Conservation (phyloP, 2,888 invertebrate genomes). For the Thera britannica region DNA sequence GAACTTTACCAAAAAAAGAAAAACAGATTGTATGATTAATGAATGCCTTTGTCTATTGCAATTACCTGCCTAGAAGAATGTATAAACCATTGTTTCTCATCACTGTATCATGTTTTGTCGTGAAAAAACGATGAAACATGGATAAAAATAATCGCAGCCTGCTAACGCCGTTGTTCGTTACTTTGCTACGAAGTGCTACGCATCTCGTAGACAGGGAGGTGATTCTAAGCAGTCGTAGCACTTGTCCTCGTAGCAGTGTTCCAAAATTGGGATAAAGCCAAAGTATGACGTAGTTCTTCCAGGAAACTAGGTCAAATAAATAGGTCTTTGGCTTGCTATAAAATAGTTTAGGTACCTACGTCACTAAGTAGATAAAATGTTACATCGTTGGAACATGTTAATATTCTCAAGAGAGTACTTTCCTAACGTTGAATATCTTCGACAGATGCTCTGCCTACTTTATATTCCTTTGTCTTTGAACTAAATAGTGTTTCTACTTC, state of each 20-base stretch:
- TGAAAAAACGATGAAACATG: neutral
- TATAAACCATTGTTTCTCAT: neutral
- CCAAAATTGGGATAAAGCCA: constrained; percentile 72
- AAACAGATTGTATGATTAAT: no score
- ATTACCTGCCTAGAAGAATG: neutral
- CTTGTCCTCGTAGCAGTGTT: constrained; percentile 47
- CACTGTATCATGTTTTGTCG: neutral
- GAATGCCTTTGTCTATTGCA: no score
- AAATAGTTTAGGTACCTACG: constrained; percentile 41
- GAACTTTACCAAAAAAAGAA: no score
- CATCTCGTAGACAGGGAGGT: constrained; percentile 40
- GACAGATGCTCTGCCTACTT: neutral
- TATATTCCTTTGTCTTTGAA: neutral
- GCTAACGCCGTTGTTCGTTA: constrained; percentile 18
- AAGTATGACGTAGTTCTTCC: constrained; percentile 66
- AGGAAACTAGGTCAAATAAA: constrained; percentile 74
- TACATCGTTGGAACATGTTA: constrained; percentile 25
- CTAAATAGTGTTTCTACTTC: no score
- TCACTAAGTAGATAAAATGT: constrained; percentile 40
- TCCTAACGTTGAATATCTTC: neutral
- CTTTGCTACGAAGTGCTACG: constrained; percentile 38
- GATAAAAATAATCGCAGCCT: neutral
- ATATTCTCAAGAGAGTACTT: neutral
- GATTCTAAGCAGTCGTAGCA: constrained; percentile 35
- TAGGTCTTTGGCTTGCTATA: constrained; percentile 46